Conservation (phyloP, 1,140 invertebrate species). For the Diplogasteroides magnus region DNA sequence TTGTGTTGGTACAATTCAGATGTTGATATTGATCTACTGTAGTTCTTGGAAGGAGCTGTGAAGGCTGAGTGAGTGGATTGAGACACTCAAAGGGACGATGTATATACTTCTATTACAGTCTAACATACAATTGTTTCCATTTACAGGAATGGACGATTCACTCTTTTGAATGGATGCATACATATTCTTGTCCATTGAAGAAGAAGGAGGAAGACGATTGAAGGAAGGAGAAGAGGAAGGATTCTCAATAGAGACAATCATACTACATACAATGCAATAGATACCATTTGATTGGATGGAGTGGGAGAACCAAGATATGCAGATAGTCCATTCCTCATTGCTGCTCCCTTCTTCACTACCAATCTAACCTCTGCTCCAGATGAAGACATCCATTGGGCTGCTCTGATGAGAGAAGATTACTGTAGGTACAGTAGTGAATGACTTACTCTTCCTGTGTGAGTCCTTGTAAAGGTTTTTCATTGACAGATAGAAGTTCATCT, state of each 20-base stretch:
- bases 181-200: too few relatives aligned
- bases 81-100: not conserved
- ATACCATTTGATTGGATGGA: conserved; percentile 17
- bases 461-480: conserved; percentile 89
- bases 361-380: conserved; percentile 86
- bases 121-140: too few relatives aligned
- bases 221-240: too few relatives aligned
- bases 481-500: conserved; percentile 92
- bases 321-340: conserved; percentile 83
- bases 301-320: not conserved
- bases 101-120: too few relatives aligned
- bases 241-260: too few relatives aligned
- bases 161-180: too few relatives aligned
- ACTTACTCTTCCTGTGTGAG: conserved; percentile 86
- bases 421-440: too few relatives aligned
- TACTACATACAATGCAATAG: too few relatives aligned
- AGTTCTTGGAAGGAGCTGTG: not conserved
- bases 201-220: too few relatives aligned
- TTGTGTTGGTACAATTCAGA: not conserved
- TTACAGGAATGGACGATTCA: too few relatives aligned
- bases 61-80: not conserved
- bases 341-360: conserved; percentile 93
- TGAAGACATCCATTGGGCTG: conserved; percentile 87
- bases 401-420: conserved; percentile 62
- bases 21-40: not conserved